Percentiles rank a stretch among this genome's conserved stretches.
Conservation (phyloP, 2,888 invertebrate species). For the Pollenia griseotomentosa region DNA sequence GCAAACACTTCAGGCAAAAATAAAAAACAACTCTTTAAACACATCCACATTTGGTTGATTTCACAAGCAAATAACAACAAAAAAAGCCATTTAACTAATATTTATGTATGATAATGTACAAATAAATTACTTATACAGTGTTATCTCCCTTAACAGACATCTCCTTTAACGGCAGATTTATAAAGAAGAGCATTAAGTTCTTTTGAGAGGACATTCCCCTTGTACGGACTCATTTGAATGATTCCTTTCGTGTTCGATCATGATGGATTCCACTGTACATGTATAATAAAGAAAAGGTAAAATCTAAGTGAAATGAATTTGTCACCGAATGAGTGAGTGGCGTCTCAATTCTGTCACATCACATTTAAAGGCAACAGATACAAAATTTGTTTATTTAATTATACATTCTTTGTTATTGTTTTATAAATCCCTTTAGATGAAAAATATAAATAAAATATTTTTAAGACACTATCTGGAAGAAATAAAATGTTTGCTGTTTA, state of each 20-base stretch:
- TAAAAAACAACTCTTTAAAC: conserved; percentile 51
- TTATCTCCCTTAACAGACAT: too few relatives aligned
- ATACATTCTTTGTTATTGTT: conserved; percentile 44
- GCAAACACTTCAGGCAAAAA: conserved; percentile 51
- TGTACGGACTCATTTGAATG: too few relatives aligned
- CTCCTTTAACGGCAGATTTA: too few relatives aligned
- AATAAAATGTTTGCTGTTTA: conserved; percentile 1
- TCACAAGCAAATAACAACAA: conserved; percentile 64
- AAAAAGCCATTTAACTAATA: neutral
- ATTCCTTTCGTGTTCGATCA: too few relatives aligned
- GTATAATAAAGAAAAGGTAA: neutral
- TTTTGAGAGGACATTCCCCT: too few relatives aligned
- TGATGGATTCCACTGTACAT: too few relatives aligned
- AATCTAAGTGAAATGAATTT: conserved; percentile 57
- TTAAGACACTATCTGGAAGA: conserved; percentile 22
- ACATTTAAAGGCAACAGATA: conserved; percentile 40
- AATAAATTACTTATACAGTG: neutral
- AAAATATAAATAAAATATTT: conserved; percentile 28
- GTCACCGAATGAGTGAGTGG: conserved; percentile 67
- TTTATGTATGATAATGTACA: conserved; percentile 5
- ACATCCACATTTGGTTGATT: conserved; percentile 60
- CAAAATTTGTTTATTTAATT: conserved; percentile 31
- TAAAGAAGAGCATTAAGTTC: too few relatives aligned
- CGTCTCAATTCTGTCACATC: conserved; percentile 73
- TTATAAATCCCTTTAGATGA: conserved; percentile 46